Base-by-base conservation (phyloP, 1,140 invertebrate species). In the Drosophila jambulina region DNA sequence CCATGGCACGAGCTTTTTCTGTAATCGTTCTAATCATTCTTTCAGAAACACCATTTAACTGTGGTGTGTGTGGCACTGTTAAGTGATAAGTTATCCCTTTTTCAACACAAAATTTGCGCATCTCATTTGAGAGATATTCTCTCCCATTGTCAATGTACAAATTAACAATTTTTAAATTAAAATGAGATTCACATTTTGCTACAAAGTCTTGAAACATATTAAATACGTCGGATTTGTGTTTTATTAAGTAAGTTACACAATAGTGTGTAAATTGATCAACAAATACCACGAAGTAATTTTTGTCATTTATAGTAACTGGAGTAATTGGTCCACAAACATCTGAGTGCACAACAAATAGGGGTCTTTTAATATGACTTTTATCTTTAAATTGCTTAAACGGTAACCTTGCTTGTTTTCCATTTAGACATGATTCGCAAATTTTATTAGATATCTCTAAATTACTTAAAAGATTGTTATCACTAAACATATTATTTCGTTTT, bases 141-240 rank as follows among this genome's bases (percentile, higher is more conserved):
- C 38, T 42, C 8, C 38, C 38, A n/a, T 42, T 42, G 38, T 42
- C 38, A n/a, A n/a, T 42, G 17, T 10, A 42, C 8, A 42, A 42
- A 10, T 42, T n/a, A n/a, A n/a, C 8, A 42, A 42, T 10, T 19
- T 42, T 42, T 4, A 42, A 19, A 42, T 19, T 42, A 42, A 42
- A 42, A 40, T 40, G 8, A 40, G 17, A n/a, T 43, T 43, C 42
- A 21, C 42, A 42, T 19, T 19, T 42, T 19, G 40, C 40, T 42
- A 42, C n/a, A 42, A 40, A 17, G 40, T 42, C 40, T 56, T 58
- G 3, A 32, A 65, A 65, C 17, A 58, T 57, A 15, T n/a, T 58
- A 25, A 72, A 72, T 4, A 65, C 69, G 25, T 72, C 53, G 15
- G 53, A 65, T n/a, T 48, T 71, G 9, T 65, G 10, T 49, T 64